Percentiles rank a stretch among this genome's conserved stretches.
These are phyloP conservation scores for Entelurus aequoreus DNA, from an alignment of 2,113 vertebrate genomes.

Conservation along the genomic window DNA sequence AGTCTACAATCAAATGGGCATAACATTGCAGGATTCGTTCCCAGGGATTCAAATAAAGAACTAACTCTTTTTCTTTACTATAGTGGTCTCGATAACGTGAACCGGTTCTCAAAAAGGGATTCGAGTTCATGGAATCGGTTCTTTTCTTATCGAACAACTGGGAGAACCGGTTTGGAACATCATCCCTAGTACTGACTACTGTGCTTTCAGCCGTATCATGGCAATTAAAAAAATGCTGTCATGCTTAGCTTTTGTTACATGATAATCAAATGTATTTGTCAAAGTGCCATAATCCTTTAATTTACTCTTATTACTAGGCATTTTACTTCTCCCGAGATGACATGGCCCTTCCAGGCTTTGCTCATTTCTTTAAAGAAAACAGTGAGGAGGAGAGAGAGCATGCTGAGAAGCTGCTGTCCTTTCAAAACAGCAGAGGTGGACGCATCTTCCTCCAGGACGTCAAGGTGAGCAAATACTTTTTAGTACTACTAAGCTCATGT, in stretches of 20 bases:
- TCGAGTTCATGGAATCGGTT: too few species aligned
- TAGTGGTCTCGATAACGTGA: too few species aligned
- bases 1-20: too few species aligned
- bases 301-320: slow-evolving; percentile 52
- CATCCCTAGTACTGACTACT: too few species aligned
- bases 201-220: too few species aligned
- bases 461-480: slow-evolving; percentile 56
- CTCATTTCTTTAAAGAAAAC: slow-evolving; percentile 80
- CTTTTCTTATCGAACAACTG: too few species aligned
- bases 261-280: too few species aligned
- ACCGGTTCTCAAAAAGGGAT: too few species aligned
- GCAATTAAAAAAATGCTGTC: slow-evolving; percentile 20
- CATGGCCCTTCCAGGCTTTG: slow-evolving; percentile 77
- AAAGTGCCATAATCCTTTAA: neutral
- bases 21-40: too few species aligned
- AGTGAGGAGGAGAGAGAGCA: slow-evolving; percentile 77
- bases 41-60: too few species aligned
- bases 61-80: too few species aligned
- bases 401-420: slow-evolving; percentile 73
- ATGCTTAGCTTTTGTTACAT: slow-evolving; percentile 1
- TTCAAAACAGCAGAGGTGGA: slow-evolving; percentile 82
- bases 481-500: neutral
- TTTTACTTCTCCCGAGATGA: slow-evolving; percentile 81
- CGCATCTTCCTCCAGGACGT: slow-evolving; percentile 78
- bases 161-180: too few species aligned